Base-by-base conservation (phyloP, 2,113 vertebrate genomes). In the Xenus cinereus region DNA sequence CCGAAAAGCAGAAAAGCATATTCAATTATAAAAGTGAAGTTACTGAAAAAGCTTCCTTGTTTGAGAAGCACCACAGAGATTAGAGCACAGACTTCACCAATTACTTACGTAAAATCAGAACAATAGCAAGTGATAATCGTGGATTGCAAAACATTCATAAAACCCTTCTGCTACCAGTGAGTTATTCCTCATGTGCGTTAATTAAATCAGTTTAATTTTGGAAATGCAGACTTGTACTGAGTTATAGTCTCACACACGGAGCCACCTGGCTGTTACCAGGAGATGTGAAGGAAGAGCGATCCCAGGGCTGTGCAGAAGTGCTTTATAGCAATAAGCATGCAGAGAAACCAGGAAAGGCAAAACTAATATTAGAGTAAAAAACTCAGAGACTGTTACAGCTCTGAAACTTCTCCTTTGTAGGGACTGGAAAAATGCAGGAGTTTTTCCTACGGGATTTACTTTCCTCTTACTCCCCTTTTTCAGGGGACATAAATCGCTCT, bases 71-170 rank as follows among this genome's bases (percentile, higher is more conserved):
- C 80, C 78, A 80, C 0, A 0, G 59, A 95, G 62, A 87, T 84
- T 53, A 83, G 71, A 90, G 37, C 50, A 69, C 57, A 94, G 88
- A 81, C 51, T 80, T 80, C 95, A 93, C 13, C 69, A 94, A 86
- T 81, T 89, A 92, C 64, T 94, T 90, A 89, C 1, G 6, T 72
- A 94, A 95, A 91, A 93, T 51, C 54, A 73, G 81, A 95, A 90
- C 82, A 95, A 93, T 30, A 87, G 88, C 53, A 81, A 96, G 50
- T 41, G 83, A 96, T 87, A 94, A 72, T 74, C 71, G 43, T 2
- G 51, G 46, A 41, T 3, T 72, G 51, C 43, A 89, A 90, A 90
- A 77, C 3, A 3, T 45, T 57, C 82, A 71, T 35, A 82, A 93
- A 84, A 37, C 54, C 21, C 77, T 76, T 67, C 77, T 93, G 32